A percentile compares a stretch with the other conserved stretches of the same genome.
phyloP scores from a whole-genome alignment of 1,140 invertebrate species.

The Sarcophaga bullata region DNA sequence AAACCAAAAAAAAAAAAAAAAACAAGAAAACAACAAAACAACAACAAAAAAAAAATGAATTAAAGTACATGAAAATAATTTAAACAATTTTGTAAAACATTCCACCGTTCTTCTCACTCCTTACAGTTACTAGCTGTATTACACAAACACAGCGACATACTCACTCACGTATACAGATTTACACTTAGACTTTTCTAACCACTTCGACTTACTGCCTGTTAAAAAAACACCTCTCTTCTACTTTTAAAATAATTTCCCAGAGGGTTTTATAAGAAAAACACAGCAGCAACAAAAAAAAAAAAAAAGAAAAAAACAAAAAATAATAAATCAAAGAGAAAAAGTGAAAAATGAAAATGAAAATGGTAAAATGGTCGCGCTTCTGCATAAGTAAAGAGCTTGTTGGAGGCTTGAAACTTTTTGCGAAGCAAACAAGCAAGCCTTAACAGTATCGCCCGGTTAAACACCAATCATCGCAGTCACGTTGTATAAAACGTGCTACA shows the following conservation, averaged over 20 bases:
- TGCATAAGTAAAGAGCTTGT: slow-evolving; percentile 4
- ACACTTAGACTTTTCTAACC: neutral
- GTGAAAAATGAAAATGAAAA: no score
- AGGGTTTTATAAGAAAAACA: slow-evolving; percentile 1
- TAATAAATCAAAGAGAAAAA: neutral
- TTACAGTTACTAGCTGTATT: neutral
- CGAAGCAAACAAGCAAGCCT: neutral
- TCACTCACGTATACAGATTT: neutral
- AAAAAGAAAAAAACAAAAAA: slow-evolving; percentile 2
- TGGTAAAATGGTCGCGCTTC: no score
- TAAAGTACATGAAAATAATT: neutral
- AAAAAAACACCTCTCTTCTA: slow-evolving; percentile 10
- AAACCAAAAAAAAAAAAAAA: no score
- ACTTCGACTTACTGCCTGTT: slow-evolving; percentile 1
- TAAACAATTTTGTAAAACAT: slow-evolving; percentile 16
- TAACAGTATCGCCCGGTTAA: slow-evolving; percentile 16
- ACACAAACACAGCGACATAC: neutral
- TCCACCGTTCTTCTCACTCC: neutral
- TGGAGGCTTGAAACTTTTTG: neutral
- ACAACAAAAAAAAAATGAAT: neutral
- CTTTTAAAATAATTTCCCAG: slow-evolving; percentile 12
- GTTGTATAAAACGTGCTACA: neutral
- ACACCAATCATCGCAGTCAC: slow-evolving; percentile 11
- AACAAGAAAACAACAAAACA: no score
- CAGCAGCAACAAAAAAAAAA: neutral